These are phyloP conservation scores for Anoncus sp. DNA, from an alignment of 2,888 invertebrate genomes.

Conservation along the genomic window DNA sequence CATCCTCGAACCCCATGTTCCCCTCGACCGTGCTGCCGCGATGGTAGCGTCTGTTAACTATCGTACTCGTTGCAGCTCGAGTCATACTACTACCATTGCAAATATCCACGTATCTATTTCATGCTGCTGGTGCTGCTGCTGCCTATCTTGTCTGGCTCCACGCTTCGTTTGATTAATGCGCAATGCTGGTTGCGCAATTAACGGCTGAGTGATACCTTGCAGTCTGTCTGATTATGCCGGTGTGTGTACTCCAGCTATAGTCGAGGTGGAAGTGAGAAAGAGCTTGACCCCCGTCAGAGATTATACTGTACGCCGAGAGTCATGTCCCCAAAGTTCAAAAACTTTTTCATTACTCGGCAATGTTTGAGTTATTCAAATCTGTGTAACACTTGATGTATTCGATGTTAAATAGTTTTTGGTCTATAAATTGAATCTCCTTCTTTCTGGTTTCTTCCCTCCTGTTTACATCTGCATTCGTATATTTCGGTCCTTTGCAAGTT, in stretches of 20 bases:
- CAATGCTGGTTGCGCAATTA: constrained; percentile 69
- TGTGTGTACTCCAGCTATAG: neutral
- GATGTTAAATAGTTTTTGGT: neutral
- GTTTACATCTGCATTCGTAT: neutral
- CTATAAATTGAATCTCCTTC: neutral
- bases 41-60: constrained; percentile 36
- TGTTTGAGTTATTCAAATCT: neutral
- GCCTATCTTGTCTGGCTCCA: constrained; percentile 33
- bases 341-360: neutral
- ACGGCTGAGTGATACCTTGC: constrained; percentile 70
- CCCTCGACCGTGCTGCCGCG: constrained; percentile 25
- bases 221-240: neutral
- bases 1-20: no score
- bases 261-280: neutral
- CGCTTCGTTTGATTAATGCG: constrained; percentile 70
- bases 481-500: neutral
- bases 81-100: neutral
- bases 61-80: constrained; percentile 15
- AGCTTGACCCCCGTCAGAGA: neutral
- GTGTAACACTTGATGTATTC: neutral
- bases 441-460: neutral
- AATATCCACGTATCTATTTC: constrained; percentile 14
- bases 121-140: constrained; percentile 16
- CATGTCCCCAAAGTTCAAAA: neutral
- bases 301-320: neutral